These are phyloP conservation scores for Harpalus rufipes DNA, from an alignment of 2,888 invertebrate species.

Conservation along the genomic window DNA sequence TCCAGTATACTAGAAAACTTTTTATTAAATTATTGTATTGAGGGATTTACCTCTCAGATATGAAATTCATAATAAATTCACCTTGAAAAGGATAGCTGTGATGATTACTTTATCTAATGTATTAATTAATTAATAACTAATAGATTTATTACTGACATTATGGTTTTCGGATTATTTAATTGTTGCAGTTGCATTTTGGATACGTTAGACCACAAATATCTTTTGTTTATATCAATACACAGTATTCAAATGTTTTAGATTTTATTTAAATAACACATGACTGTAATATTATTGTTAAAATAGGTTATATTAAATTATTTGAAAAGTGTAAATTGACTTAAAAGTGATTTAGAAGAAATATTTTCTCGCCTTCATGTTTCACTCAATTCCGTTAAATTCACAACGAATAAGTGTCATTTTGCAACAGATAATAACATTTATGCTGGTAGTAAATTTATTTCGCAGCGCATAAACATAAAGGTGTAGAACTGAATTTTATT, in stretches of 20 bases:
- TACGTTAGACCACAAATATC: conserved; percentile 25
- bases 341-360: conserved; percentile 26
- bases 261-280: conserved; percentile 6
- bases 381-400: conserved; percentile 21
- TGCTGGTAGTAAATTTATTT: conserved; percentile 46
- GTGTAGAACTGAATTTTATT: conserved; percentile 35
- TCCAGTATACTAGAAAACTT: too few species aligned
- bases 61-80: conserved; percentile 27
- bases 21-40: background rate
- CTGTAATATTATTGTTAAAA: conserved; percentile 6
- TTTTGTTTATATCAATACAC: conserved; percentile 23
- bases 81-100: conserved; percentile 53
- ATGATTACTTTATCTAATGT: conserved; percentile 52
- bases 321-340: conserved; percentile 29
- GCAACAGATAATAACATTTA: conserved; percentile 9
- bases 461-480: conserved; percentile 12
- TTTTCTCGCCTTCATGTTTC: conserved; percentile 43
- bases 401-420: conserved; percentile 2
- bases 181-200: conserved; percentile 21
- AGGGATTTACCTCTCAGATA: background rate
- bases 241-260: conserved; percentile 10
- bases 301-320: conserved; percentile 33
- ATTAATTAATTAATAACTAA: conserved; percentile 33
- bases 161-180: conserved; percentile 36
- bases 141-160: conserved; percentile 43